A percentile compares a stretch with the other conserved stretches of the same genome.
phyloP scores from a whole-genome alignment of 2,113 vertebrate genomes.

The Syngnathoides biaculeatus region DNA sequence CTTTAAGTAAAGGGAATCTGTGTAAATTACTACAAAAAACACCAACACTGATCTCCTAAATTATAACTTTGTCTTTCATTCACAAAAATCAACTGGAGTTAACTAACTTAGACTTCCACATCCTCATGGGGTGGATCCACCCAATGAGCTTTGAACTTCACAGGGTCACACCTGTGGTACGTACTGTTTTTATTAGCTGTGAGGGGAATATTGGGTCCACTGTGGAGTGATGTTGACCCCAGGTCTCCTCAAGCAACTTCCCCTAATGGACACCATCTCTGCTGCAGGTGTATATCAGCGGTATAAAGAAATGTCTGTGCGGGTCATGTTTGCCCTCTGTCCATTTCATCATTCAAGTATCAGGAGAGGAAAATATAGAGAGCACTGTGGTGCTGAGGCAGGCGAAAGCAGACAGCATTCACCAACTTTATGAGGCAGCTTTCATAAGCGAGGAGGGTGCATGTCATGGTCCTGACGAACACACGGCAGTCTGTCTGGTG shows the following conservation, averaged over 20 bases:
- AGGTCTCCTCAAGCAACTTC: constrained; percentile 29
- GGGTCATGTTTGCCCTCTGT: constrained; percentile 55
- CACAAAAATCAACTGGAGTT: not conserved
- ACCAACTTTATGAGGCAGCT: constrained; percentile 70
- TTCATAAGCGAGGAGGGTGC: constrained; percentile 58
- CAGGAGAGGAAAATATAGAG: constrained; percentile 56
- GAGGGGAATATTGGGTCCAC: constrained; percentile 35
- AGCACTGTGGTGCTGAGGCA: constrained; percentile 24
- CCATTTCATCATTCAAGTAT: constrained; percentile 65
- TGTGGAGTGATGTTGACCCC: constrained; percentile 43
- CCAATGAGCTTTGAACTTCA: constrained; percentile 37
- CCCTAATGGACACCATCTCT: constrained; percentile 39
- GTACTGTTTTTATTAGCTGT: constrained; percentile 25
- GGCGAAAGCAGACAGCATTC: constrained; percentile 42
- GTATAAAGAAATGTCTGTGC: constrained; percentile 73
- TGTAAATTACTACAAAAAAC: too few species aligned
- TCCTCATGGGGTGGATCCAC: constrained; percentile 6
- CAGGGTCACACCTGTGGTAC: constrained; percentile 26
- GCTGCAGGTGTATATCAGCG: constrained; percentile 65
- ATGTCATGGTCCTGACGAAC: constrained; percentile 44
- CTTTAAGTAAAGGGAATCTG: too few species aligned
- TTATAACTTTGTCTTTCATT: not conserved
- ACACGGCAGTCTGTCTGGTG: constrained; percentile 54
- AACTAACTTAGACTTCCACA: not conserved
- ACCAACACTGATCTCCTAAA: not conserved